A percentile compares a stretch with the other conserved stretches of the same genome.
phyloP scores from a whole-genome alignment of 2,888 invertebrate species.

The Pandemis cinnamomeana region DNA sequence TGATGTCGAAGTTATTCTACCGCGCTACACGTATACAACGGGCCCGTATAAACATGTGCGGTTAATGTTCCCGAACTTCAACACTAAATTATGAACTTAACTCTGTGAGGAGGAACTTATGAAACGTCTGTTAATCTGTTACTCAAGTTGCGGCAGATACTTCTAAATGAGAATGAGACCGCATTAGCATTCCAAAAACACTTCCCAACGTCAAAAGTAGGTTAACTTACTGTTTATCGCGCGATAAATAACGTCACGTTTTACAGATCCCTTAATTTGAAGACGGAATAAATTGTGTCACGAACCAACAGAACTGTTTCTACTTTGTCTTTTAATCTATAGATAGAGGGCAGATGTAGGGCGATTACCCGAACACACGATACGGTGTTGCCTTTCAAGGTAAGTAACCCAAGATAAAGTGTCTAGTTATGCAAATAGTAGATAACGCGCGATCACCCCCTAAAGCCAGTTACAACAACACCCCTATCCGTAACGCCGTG shows the following conservation, averaged over 20 bases:
- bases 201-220: constrained; percentile 27
- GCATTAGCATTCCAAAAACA: constrained; percentile 32
- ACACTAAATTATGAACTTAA: constrained; percentile 57
- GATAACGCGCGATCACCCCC: constrained; percentile 34
- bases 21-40: constrained; percentile 38
- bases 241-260: constrained; percentile 38
- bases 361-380: constrained; percentile 32
- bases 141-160: constrained; percentile 43
- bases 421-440: constrained; percentile 42
- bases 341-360: constrained; percentile 11
- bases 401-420: constrained; percentile 39
- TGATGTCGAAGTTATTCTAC: constrained; percentile 10
- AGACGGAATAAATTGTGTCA: constrained; percentile 34
- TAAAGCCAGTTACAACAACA: constrained; percentile 26
- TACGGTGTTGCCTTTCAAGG: constrained; percentile 31
- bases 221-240: constrained; percentile 24
- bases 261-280: constrained; percentile 35
- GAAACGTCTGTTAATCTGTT: constrained; percentile 55
- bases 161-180: constrained; percentile 36
- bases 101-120: constrained; percentile 48
- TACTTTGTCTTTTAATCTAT: constrained; percentile 16
- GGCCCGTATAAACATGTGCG: constrained; percentile 46
- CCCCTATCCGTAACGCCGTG: constrained; percentile 17
- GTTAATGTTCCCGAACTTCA: constrained; percentile 48
- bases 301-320: constrained; percentile 25